A percentile compares a stretch with the other conserved stretches of the same genome.
Conservation (phyloP, 1,140 invertebrate genomes). For the Drosophila paulistorum region DNA sequence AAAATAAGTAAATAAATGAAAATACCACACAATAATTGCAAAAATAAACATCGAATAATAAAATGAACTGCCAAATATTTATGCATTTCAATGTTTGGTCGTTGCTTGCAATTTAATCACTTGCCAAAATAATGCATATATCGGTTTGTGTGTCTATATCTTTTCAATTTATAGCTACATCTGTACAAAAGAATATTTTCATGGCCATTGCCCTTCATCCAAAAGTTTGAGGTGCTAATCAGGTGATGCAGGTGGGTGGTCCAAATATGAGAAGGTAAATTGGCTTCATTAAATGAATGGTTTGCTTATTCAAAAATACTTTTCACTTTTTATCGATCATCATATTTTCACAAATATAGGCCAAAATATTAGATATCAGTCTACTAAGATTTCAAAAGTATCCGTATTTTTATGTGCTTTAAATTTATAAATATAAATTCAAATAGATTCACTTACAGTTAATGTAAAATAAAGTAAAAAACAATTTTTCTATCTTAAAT, state of each 20-base stretch:
- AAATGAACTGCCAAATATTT: constrained; percentile 39
- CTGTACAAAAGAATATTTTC: neutral
- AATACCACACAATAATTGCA: constrained; percentile 4
- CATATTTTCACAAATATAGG: too few species aligned
- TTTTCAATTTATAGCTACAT: too few species aligned
- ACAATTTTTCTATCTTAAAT: too few species aligned
- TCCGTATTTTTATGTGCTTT: neutral
- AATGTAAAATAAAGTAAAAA: too few species aligned
- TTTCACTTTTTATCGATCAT: too few species aligned
- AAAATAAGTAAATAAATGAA: constrained; percentile 8
- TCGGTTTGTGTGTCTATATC: neutral
- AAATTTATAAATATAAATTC: too few species aligned
- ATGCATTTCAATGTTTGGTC: constrained; percentile 33
- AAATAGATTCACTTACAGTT: too few species aligned
- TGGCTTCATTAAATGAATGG: neutral
- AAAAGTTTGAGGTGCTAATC: neutral
- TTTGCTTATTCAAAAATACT: too few species aligned
- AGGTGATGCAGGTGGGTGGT: neutral
- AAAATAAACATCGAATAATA: constrained; percentile 14
- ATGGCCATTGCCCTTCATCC: neutral
- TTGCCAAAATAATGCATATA: constrained; percentile 6
- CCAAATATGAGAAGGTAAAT: neutral
- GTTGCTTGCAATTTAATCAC: constrained; percentile 15
- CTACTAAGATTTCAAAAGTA: too few species aligned
- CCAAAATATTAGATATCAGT: too few species aligned